A percentile compares a stretch with the other conserved stretches of the same genome.
Conservation (phyloP, 35 echinoderm and acorn worm species). For the Heliocidaris erythrogramma region DNA sequence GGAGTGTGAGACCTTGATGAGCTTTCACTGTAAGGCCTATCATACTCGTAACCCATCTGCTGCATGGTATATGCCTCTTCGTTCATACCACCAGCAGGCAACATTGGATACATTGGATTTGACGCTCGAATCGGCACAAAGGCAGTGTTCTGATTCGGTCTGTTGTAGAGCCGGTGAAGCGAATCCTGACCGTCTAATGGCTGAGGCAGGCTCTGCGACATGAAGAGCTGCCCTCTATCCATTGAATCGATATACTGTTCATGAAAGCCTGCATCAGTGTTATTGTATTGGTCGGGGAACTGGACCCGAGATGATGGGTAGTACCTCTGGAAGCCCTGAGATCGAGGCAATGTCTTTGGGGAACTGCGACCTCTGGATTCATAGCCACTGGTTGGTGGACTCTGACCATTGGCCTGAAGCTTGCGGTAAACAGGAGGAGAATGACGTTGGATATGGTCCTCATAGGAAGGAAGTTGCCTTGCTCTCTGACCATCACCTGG, state of each 20-base stretch:
- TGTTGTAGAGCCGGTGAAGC: not conserved
- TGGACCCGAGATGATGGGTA: not conserved
- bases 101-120: constrained; percentile 17
- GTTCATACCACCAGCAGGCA: not conserved
- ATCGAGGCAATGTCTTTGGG: constrained; percentile 43
- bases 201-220: constrained; percentile 43
- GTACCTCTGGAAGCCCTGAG: constrained; percentile 44
- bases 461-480: constrained; percentile 66
- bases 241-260: not conserved
- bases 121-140: constrained; percentile 39
- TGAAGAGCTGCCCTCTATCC: not conserved
- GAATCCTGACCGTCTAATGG: constrained; percentile 2
- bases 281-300: not conserved
- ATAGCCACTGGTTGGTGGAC: constrained; percentile 71
- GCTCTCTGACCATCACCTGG: not conserved
- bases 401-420: constrained; percentile 51
- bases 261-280: not conserved
- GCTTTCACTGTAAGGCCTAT: constrained; percentile 55
- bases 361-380: constrained; percentile 69
- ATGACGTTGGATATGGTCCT: constrained; percentile 88
- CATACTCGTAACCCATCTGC: constrained; percentile 51
- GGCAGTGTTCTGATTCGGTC: constrained; percentile 41
- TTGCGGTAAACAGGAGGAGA: constrained; percentile 48
- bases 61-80: not conserved
- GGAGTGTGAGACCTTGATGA: constrained; percentile 89